These are phyloP conservation scores for Carterocephalus palaemon DNA, from an alignment of 2,888 invertebrate species.

Conservation along the genomic window DNA sequence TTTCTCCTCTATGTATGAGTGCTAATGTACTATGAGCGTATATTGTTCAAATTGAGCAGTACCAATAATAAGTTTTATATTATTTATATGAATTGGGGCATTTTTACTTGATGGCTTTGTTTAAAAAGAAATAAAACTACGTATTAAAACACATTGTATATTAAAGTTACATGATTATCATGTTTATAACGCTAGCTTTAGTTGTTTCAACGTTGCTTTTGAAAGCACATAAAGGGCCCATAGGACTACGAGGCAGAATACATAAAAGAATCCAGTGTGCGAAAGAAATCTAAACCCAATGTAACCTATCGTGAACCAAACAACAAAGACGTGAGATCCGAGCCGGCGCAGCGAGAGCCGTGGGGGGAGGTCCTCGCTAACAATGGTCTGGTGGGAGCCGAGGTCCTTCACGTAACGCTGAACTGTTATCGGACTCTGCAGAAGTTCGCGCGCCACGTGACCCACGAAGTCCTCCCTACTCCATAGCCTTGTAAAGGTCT, in stretches of 20 bases:
- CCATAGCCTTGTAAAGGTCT: slow-evolving; percentile 82
- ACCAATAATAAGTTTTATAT: no score
- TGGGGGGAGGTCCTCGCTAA: slow-evolving; percentile 80
- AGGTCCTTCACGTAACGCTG: slow-evolving; percentile 80
- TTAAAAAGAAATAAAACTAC: no score
- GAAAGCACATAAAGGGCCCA: slow-evolving; percentile 72
- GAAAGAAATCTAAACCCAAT: slow-evolving; percentile 74
- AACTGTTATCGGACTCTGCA: slow-evolving; percentile 81
- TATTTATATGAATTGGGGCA: no score
- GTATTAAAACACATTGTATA: slow-evolving; percentile 25
- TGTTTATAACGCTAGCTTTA: slow-evolving; percentile 37
- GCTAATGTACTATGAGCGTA: no score
- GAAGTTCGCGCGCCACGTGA: slow-evolving; percentile 79
- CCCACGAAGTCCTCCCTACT: slow-evolving; percentile 81
- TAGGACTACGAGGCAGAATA: slow-evolving; percentile 60
- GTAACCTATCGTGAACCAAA: slow-evolving; percentile 75
- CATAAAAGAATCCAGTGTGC: slow-evolving; percentile 70
- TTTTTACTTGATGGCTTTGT: no score
- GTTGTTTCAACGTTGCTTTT: slow-evolving; percentile 64
- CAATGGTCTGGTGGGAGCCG: slow-evolving; percentile 76
- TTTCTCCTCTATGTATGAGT: no score
- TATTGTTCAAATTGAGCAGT: no score
- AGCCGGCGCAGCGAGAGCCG: slow-evolving; percentile 83
- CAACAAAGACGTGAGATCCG: slow-evolving; percentile 81
- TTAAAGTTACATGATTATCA: slow-evolving; percentile 24